Evolutionary conservation across 1,140 invertebrate species (phyloP), one percentile per base, ranked within the genome.

Genomic region (Halyomorpha halys): DNA sequence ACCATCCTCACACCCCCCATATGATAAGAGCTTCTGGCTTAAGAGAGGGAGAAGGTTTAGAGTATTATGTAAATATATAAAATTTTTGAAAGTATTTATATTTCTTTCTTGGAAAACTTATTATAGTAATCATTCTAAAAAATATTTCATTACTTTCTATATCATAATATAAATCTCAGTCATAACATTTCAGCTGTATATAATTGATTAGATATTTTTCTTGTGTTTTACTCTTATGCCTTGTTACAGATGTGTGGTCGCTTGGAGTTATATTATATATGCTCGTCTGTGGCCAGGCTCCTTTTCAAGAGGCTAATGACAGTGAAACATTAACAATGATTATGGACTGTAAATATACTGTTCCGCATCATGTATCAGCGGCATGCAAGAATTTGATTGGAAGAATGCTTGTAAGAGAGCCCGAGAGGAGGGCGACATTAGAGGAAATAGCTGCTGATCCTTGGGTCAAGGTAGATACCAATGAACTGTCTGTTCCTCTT

Each of bases 311-410:
- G 79, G 94, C 94, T 23, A 99, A 98, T 77, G 97, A 99, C 75
- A 97, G 93, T 72, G 97, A 99, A 81, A 99, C 97, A 0, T 77
- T 99, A 16, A 98, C 94, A 2, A 98, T 97, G 92, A 99, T 99
- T 67, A 96, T 99, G 90, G 97, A 99, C 74, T 98, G 95, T 79
- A 97, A 97, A 82, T 99, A 98, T 74, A 87, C 87, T 59, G 87
- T 98, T 70, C 94, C 96, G 62, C 73, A 81, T 27, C 87, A 95
- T 75, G 85, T 99, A 27, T 93, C 92, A n/a, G 77, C 81, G 21
- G 82, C 83, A 64, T 98, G 95, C 75, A 85, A 85, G 78, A 83
- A 82, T 87, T 77, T 98, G 63, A 98, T 98, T 71, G 84, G 83
- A 13, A 81, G 83, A 69, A 98, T 98, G 94, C 77, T 98, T 63